These are phyloP conservation scores for Athripsodes cinereus DNA, from an alignment of 2,888 invertebrate species.

Conservation along the genomic window DNA sequence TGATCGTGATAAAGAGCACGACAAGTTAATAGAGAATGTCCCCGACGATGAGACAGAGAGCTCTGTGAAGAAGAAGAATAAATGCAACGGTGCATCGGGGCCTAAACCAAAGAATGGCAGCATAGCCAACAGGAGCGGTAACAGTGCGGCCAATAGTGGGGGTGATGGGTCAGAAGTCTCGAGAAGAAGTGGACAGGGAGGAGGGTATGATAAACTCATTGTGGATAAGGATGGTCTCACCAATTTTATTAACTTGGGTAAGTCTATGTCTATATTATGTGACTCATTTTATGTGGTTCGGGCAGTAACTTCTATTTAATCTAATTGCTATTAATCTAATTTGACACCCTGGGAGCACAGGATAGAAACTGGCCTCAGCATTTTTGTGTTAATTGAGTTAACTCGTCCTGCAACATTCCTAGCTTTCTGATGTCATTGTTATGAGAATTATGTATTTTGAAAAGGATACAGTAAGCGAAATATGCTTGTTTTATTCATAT, in stretches of 20 bases:
- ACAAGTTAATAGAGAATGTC: constrained; percentile 48
- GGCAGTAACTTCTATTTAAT: no score
- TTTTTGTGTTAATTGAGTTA: no score
- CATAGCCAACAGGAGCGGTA: constrained; percentile 33
- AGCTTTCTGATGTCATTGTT: no score
- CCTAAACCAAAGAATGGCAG: constrained; percentile 57
- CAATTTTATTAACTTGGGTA: constrained; percentile 9
- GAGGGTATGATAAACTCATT: background rate
- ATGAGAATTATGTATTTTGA: no score
- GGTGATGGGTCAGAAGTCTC: constrained; percentile 8
- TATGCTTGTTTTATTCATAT: no score
- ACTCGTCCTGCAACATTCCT: no score
- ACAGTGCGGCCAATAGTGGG: constrained; percentile 3
- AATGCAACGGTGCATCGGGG: constrained; percentile 28
- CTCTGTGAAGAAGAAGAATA: constrained; percentile 28
- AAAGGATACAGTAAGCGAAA: no score
- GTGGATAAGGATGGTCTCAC: background rate
- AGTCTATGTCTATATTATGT: constrained; percentile 5
- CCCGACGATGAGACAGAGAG: constrained; percentile 38
- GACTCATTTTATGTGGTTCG: no score
- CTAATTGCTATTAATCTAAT: no score
- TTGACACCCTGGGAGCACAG: no score
- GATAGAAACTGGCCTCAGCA: no score
- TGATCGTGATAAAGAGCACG: constrained; percentile 44
- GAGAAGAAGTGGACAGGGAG: constrained; percentile 3